phyloP scores from a whole-genome alignment of 2,888 invertebrate species.

The Agonopterix arenella region DNA sequence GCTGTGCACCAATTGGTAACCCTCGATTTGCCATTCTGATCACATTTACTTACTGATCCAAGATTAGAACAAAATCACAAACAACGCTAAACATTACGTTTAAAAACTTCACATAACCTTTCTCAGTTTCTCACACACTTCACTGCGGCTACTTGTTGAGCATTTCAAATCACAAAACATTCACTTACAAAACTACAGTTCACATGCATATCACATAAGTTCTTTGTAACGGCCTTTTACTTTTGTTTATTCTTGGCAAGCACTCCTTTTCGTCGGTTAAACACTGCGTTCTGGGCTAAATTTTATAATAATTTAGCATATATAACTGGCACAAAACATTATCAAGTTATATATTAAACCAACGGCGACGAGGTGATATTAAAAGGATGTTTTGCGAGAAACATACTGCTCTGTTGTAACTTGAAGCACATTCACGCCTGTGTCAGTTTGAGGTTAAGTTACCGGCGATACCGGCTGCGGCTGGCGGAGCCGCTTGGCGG shows the following conservation, averaged over 20 bases:
- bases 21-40: constrained; percentile 58
- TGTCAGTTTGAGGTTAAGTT: constrained; percentile 75
- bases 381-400: constrained; percentile 33
- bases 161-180: constrained; percentile 21
- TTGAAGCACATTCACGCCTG: constrained; percentile 69
- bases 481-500: constrained; percentile 38
- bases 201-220: constrained; percentile 26
- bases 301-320: no score
- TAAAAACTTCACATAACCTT: constrained; percentile 24
- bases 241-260: constrained; percentile 17
- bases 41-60: constrained; percentile 23
- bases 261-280: constrained; percentile 26
- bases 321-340: no score
- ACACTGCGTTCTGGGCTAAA: constrained; percentile 12
- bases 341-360: no score
- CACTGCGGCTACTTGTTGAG: constrained; percentile 28
- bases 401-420: constrained; percentile 47
- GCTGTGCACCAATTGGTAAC: constrained; percentile 41
- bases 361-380: no score
- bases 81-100: constrained; percentile 11
- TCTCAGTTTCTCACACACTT: constrained; percentile 27
- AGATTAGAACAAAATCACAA: constrained; percentile 12
- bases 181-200: constrained; percentile 19
- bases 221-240: constrained; percentile 21
- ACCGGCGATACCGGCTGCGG: constrained; percentile 63